Conservation (phyloP, 2,113 vertebrate genomes). For the Hassar affinis region DNA sequence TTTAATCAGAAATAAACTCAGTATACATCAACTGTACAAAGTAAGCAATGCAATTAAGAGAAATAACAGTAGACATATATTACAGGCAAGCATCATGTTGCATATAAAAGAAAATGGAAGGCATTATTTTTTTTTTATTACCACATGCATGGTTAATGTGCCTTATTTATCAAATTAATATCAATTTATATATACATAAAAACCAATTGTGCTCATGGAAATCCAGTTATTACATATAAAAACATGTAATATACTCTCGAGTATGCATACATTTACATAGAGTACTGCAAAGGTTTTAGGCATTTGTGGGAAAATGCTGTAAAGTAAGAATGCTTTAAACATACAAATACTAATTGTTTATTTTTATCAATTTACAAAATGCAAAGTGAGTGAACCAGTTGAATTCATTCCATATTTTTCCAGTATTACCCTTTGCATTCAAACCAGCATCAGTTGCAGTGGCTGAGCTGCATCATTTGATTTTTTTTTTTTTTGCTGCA, state of each 20-base stretch:
- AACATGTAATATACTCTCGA: not conserved
- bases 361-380: too few relatives aligned
- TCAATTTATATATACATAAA: not conserved
- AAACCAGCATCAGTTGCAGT: not conserved
- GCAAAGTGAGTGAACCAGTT: too few relatives aligned
- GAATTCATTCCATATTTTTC: too few relatives aligned
- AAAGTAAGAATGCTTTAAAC: too few relatives aligned
- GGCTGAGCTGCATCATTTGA: not conserved
- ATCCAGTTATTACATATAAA: not conserved
- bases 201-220: not conserved
- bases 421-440: too few relatives aligned
- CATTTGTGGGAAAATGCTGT: too few relatives aligned
- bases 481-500: too few relatives aligned
- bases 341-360: too few relatives aligned
- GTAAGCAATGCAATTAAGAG: not conserved
- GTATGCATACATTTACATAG: not conserved
- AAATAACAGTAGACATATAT: not conserved
- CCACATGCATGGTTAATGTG: not conserved
- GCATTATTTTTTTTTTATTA: not conserved
- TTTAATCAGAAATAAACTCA: conserved; percentile 8
- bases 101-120: not conserved
- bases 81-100: not conserved
- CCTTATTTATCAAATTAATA: not conserved
- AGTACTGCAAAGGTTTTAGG: too few relatives aligned
- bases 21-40: not conserved